Percentiles rank a stretch among this genome's conserved stretches.
Evolutionary conservation across 2,888 invertebrate species (phyloP).

Genomic region (Tachystola acroxantha): DNA sequence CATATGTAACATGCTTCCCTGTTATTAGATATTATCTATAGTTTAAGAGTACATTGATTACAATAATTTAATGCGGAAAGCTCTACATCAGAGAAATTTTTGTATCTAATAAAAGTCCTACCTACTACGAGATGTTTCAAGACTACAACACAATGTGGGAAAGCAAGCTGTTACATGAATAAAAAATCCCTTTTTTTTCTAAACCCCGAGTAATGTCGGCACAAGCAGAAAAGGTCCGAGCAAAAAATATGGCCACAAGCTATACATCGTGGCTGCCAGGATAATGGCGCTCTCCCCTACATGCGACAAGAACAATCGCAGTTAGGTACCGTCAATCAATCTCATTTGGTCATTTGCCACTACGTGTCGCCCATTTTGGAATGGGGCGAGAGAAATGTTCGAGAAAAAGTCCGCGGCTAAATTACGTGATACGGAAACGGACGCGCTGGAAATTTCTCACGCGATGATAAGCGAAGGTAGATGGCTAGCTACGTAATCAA

Average conservation of each 20-base stretch:
- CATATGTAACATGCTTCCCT: too few species aligned
- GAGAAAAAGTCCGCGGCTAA: conserved; percentile 3
- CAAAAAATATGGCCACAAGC: conserved; percentile 2
- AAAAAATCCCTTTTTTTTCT: conserved; percentile 4
- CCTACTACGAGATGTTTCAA: too few species aligned
- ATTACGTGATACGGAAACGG: conserved; percentile 4
- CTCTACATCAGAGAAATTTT: too few species aligned
- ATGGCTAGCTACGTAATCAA: background rate
- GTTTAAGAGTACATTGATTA: too few species aligned
- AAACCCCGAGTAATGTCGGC: background rate
- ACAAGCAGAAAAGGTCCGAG: background rate
- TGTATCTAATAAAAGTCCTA: too few species aligned
- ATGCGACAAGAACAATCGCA: conserved; percentile 10
- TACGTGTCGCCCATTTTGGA: conserved; percentile 15
- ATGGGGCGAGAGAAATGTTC: background rate
- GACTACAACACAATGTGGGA: background rate
- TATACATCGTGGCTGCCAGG: conserved; percentile 1
- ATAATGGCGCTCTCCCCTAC: conserved; percentile 3
- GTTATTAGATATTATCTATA: too few species aligned
- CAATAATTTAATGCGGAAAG: too few species aligned
- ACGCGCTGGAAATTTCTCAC: background rate
- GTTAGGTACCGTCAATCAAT: conserved; percentile 11
- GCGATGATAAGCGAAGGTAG: background rate
- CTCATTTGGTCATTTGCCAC: conserved; percentile 16
- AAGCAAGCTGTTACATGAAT: background rate